Percentiles rank a stretch among this genome's conserved stretches.
These are phyloP conservation scores for Brachionus asplanchnoidis DNA, from an alignment of 1,140 invertebrate species.

Conservation along the genomic window DNA sequence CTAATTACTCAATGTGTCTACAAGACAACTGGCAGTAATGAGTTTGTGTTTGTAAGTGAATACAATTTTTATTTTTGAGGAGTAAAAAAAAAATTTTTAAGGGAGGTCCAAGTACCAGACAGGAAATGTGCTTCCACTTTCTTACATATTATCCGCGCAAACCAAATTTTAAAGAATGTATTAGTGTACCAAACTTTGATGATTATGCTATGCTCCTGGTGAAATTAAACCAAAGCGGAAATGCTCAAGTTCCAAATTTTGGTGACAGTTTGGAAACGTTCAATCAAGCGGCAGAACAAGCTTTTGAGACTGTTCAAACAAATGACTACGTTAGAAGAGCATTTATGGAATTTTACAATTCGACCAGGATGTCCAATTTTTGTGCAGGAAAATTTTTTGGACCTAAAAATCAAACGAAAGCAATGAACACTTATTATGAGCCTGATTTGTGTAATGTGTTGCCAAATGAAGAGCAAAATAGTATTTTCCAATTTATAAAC, in stretches of 20 bases:
- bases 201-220: background rate
- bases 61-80: background rate
- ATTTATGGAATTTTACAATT: background rate
- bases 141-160: conserved; percentile 16
- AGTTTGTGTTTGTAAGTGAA: background rate
- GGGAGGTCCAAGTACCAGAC: background rate
- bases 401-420: background rate
- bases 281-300: background rate
- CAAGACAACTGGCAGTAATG: background rate
- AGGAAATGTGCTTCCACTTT: conserved; percentile 29
- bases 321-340: background rate
- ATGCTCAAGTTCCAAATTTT: background rate
- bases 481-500: background rate
- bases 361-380: background rate
- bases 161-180: background rate
- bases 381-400: background rate
- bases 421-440: background rate
- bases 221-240: background rate
- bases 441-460: background rate
- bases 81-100: background rate
- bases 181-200: background rate
- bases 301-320: background rate
- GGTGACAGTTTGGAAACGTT: background rate
- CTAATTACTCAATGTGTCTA: conserved; percentile 33
- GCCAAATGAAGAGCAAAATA: background rate